phyloP scores from a whole-genome alignment of 2,113 vertebrate genomes.

The Chaetodon auriga region DNA sequence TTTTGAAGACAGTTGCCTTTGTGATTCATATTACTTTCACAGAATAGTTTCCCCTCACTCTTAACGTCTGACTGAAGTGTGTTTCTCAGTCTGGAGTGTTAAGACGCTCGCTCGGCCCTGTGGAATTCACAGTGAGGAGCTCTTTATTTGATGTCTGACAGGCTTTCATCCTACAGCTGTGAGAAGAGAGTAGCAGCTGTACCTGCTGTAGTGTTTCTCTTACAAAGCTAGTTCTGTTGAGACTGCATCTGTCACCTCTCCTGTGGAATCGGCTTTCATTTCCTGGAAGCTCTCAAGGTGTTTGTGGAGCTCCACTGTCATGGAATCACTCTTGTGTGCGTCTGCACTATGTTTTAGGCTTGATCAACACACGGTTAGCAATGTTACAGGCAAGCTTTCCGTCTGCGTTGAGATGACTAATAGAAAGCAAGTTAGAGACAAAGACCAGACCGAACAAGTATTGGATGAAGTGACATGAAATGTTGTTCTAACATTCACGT shows the following conservation, averaged over 20 bases:
- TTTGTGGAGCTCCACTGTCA: conserved; percentile 33
- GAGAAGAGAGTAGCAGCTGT: conserved; percentile 31
- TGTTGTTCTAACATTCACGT: too few species aligned
- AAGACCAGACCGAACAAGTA: background rate
- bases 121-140: conserved; percentile 16
- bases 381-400: background rate
- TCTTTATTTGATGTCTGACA: conserved; percentile 37
- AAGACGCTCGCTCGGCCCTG: background rate
- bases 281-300: conserved; percentile 37
- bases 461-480: too few species aligned
- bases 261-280: conserved; percentile 18
- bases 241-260: background rate
- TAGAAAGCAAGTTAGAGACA: background rate
- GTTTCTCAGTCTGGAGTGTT: conserved; percentile 19
- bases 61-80: conserved; percentile 19
- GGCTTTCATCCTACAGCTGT: conserved; percentile 52
- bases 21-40: background rate
- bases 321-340: conserved; percentile 8
- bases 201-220: conserved; percentile 29
- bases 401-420: background rate
- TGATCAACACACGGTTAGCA: background rate
- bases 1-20: background rate
- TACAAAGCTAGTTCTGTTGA: background rate
- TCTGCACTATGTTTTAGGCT: background rate
- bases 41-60: conserved; percentile 14